These are phyloP conservation scores for Orthosia incerta DNA, from an alignment of 2,888 invertebrate species.

Conservation along the genomic window DNA sequence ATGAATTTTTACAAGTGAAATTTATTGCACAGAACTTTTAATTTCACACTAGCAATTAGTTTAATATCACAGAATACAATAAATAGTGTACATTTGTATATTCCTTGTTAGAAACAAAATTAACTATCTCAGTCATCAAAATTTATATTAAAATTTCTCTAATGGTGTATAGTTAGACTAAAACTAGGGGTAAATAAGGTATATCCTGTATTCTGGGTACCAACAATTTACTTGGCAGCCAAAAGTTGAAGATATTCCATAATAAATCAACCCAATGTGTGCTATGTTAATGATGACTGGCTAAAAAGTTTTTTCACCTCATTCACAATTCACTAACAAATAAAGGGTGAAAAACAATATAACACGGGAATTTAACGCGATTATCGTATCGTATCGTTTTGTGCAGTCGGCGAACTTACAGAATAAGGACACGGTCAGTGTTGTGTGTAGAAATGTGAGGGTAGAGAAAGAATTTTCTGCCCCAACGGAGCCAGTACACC, in stretches of 20 bases:
- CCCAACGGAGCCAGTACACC: too few species aligned
- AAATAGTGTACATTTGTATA: conserved; percentile 58
- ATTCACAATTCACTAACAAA: conserved; percentile 24
- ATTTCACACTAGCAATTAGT: conserved; percentile 65
- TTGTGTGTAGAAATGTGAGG: too few species aligned
- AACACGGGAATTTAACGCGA: too few species aligned
- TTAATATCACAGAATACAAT: conserved; percentile 78
- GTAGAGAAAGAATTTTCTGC: too few species aligned
- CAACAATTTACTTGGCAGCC: conserved; percentile 15
- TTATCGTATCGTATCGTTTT: too few species aligned
- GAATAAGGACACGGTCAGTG: too few species aligned
- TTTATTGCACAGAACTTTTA: conserved; percentile 62
- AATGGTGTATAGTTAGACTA: conserved; percentile 14
- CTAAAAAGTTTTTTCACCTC: neutral
- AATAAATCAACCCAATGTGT: conserved; percentile 8
- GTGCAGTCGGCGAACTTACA: too few species aligned
- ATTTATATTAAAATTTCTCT: conserved; percentile 39
- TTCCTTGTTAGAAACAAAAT: conserved; percentile 59
- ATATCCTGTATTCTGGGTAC: neutral
- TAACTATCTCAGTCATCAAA: conserved; percentile 68
- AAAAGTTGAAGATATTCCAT: neutral
- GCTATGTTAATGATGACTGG: conserved; percentile 13
- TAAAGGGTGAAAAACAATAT: too few species aligned
- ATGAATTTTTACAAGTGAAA: conserved; percentile 49
- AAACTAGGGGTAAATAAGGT: conserved; percentile 22